Base-by-base conservation (phyloP, 2,113 vertebrate species). In the Haplotaxodon microlepis region DNA sequence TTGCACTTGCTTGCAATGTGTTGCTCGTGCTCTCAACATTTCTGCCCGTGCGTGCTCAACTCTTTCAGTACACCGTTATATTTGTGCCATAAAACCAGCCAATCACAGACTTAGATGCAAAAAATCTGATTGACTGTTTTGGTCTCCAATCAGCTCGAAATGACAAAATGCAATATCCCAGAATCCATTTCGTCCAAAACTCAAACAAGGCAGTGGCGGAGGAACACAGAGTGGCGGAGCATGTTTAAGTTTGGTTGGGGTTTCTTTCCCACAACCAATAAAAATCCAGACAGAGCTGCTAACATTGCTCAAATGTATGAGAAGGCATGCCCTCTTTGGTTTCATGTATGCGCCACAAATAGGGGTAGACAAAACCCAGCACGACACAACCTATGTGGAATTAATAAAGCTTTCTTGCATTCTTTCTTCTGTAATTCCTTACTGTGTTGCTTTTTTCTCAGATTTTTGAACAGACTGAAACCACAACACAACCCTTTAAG, bases 221-320 rank as follows among this genome's bases (percentile, higher is more conserved):
- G 38, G 10, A 40, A 40, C 38, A 11, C 38, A 40, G 10, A 40
- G 10, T 40, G 38, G 10, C 5, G 1, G 38, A 31, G 24, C 24
- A 50, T 76, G 21, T 17, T 47, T 50, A 76, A 19, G 6, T 50
- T 36, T 63, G 29, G 1, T 63, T 63, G 16, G 16, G 59, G 29
- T 19, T 76, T 76, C 24, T 29, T 78, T 11, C 9, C 14, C 9
- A 29, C 14, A 76, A 29, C 14, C 14, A 47, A 47, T 47, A 76
- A 19, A 47, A 47, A 76, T 47, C 9, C 71, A 29, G 14, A 47
- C 40, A 47, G 71, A 76, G 24, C 24, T 76, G 71, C 71, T 29
- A 76, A 76, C 61, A 66, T 63, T 36, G 31, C 59, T 63, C 59
- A 63, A 63, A 63, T 36, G 9, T 63, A 36, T 63, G 31, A 63